Conservation (phyloP, 2,888 invertebrate species). For the Rhingia rostrata region DNA sequence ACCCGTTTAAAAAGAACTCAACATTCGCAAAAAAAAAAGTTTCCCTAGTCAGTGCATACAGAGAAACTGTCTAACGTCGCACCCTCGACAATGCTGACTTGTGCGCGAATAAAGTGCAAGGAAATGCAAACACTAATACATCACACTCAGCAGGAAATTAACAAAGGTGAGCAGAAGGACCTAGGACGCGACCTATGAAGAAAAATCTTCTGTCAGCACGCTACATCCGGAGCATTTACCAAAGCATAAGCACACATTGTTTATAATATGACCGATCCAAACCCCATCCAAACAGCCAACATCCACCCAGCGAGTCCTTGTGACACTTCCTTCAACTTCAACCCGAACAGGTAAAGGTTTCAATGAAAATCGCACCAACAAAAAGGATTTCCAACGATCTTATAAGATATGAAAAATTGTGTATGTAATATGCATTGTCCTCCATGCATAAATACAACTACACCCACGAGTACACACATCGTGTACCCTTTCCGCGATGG, state of each 20-base stretch:
- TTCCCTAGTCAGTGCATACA: constrained; percentile 18
- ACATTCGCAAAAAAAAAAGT: constrained; percentile 22
- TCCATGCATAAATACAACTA: constrained; percentile 36
- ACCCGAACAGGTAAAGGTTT: constrained; percentile 39
- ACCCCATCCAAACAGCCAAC: not conserved
- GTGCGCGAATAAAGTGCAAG: constrained; percentile 57
- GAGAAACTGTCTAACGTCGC: constrained; percentile 13
- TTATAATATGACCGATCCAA: constrained; percentile 52
- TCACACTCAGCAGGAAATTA: constrained; percentile 74
- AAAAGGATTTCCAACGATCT: constrained; percentile 52
- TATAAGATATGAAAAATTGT: constrained; percentile 66
- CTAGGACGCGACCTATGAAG: constrained; percentile 42
- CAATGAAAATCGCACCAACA: constrained; percentile 47
- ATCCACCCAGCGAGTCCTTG: constrained; percentile 23
- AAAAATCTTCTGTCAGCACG: constrained; percentile 73
- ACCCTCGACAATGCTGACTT: constrained; percentile 44
- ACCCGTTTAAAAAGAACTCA: constrained; percentile 2
- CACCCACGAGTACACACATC: constrained; percentile 18
- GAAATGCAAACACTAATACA: constrained; percentile 73
- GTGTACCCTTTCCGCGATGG: constrained; percentile 29
- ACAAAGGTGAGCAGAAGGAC: constrained; percentile 69
- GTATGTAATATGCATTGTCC: constrained; percentile 58
- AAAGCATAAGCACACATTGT: constrained; percentile 73
- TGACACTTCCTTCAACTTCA: constrained; percentile 27
- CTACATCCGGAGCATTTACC: constrained; percentile 70